Percentiles rank a stretch among this genome's conserved stretches.
These are phyloP conservation scores for Chrysina gloriosa DNA, from an alignment of 2,888 invertebrate species.

Conservation along the genomic window DNA sequence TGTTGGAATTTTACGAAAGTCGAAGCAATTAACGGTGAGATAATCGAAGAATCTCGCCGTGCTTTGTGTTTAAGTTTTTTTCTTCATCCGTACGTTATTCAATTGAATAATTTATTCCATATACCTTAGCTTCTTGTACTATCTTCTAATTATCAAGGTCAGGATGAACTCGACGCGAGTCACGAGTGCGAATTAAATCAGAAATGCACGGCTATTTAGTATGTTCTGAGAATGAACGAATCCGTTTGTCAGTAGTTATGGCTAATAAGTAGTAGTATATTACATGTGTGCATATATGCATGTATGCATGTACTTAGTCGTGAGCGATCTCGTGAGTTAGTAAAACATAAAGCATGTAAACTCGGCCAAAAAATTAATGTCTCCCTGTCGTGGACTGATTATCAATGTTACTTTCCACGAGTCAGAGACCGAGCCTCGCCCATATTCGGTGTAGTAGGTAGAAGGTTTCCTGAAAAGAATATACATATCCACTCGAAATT, in stretches of 20 bases:
- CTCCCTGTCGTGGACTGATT: too few relatives aligned
- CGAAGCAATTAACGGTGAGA: too few relatives aligned
- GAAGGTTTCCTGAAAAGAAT: too few relatives aligned
- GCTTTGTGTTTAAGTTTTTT: neutral
- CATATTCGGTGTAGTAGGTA: too few relatives aligned
- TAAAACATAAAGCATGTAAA: neutral
- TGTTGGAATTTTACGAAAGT: too few relatives aligned
- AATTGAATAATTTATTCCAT: slow-evolving; percentile 1
- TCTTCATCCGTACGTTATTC: neutral
- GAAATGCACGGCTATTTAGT: neutral
- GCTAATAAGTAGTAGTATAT: neutral
- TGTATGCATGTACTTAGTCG: too few relatives aligned
- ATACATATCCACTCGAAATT: too few relatives aligned
- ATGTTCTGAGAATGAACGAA: neutral
- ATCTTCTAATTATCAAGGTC: slow-evolving; percentile 20
- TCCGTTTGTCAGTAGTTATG: neutral
- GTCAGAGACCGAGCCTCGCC: too few relatives aligned
- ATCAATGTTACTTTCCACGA: too few relatives aligned
- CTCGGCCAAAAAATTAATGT: too few relatives aligned
- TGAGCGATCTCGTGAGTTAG: neutral
- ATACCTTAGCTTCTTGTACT: neutral
- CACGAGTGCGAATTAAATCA: slow-evolving; percentile 22
- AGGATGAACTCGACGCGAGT: slow-evolving; percentile 6
- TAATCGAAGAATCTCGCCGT: too few relatives aligned
- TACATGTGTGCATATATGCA: neutral